Percentiles rank a stretch among this genome's conserved stretches.
phyloP scores from a whole-genome alignment of 1,140 invertebrate species.

The Ephestia elutella region DNA sequence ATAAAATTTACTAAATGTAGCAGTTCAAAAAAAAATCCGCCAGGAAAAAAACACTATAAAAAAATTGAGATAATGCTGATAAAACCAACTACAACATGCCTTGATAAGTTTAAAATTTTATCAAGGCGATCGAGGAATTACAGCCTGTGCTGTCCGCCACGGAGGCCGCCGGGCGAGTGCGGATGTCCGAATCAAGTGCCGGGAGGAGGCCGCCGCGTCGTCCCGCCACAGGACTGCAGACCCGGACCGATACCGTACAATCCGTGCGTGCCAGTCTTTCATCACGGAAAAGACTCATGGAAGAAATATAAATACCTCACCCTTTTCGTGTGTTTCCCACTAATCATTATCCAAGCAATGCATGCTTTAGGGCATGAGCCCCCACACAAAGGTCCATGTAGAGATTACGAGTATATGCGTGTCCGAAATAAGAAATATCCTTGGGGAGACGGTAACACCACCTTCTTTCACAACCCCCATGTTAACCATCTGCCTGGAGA shows the following conservation, averaged over 20 bases:
- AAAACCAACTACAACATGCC: neutral
- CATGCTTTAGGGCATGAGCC: constrained; percentile 26
- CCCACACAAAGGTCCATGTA: constrained; percentile 39
- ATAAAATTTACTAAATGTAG: neutral
- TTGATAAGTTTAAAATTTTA: neutral
- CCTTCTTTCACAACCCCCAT: constrained; percentile 88
- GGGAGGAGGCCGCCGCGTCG: constrained; percentile 26
- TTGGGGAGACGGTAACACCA: constrained; percentile 90
- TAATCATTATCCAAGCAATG: constrained; percentile 45
- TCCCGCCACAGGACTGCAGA: constrained; percentile 33
- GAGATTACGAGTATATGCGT: constrained; percentile 64
- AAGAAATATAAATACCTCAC: constrained; percentile 48
- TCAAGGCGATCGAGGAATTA: constrained; percentile 20
- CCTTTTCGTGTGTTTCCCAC: constrained; percentile 43
- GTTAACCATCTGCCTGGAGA: constrained; percentile 86
- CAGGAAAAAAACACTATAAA: neutral
- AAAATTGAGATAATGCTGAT: neutral
- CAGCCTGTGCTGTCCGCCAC: constrained; percentile 42
- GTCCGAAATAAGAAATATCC: constrained; percentile 79
- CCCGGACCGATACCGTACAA: constrained; percentile 44
- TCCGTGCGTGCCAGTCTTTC: constrained; percentile 46
- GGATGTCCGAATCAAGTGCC: constrained; percentile 14
- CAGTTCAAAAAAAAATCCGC: neutral
- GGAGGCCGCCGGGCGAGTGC: constrained; percentile 20
- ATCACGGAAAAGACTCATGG: constrained; percentile 42